These are phyloP conservation scores for Pandemis cinnamomeana DNA, from an alignment of 2,888 invertebrate species.

Conservation along the genomic window DNA sequence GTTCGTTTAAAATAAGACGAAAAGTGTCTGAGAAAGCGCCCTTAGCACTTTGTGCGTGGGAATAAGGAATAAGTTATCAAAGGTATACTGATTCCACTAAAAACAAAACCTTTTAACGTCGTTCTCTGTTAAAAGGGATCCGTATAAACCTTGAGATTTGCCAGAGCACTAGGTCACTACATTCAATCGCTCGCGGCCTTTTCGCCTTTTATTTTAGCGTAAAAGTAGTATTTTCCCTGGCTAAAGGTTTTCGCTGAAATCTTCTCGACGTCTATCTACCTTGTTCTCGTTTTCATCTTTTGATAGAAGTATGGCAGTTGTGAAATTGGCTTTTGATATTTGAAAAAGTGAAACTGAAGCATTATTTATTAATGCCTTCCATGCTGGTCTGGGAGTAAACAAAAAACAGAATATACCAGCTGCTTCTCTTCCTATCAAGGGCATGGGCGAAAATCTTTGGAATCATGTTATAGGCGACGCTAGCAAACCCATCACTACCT, in stretches of 20 bases:
- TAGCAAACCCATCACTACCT: too few species aligned
- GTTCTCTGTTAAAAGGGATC: neutral
- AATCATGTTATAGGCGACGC: too few species aligned
- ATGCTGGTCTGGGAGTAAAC: too few species aligned
- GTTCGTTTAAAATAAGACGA: too few species aligned
- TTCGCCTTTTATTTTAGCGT: constrained; percentile 13
- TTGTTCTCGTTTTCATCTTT: neutral
- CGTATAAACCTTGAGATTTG: neutral
- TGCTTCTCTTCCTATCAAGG: too few species aligned
- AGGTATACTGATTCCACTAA: constrained; percentile 2
- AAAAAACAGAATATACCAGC: too few species aligned
- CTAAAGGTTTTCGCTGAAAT: constrained; percentile 17
- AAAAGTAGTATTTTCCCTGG: constrained; percentile 19
- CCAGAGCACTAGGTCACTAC: neutral
- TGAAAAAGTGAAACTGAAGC: neutral
- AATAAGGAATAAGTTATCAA: neutral
- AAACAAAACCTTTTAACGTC: neutral
- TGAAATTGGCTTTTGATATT: neutral
- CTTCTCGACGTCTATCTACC: constrained; percentile 13
- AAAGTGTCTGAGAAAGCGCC: too few species aligned
- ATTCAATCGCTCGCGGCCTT: neutral
- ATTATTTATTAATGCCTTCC: too few species aligned
- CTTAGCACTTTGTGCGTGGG: neutral
- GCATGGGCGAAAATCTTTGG: too few species aligned
- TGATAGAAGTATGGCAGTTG: neutral